Conservation (phyloP, 1,140 invertebrate genomes). For the Lutraria rhynchaena region DNA sequence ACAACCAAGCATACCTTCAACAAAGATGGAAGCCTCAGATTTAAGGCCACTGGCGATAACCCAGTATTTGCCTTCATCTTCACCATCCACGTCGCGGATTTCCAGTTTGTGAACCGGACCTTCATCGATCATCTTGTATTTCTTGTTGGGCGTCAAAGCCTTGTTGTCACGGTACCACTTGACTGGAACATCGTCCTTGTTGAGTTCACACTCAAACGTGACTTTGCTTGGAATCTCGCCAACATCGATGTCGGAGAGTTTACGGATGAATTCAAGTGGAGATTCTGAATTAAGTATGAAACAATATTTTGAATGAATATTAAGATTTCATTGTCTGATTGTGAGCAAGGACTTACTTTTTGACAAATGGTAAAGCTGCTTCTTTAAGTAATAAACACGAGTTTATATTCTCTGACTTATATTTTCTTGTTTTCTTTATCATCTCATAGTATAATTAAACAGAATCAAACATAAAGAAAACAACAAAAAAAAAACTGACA, state of each 20-base stretch:
- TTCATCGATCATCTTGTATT: constrained; percentile 77
- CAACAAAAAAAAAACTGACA: no score
- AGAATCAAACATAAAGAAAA: no score
- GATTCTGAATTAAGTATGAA: no score
- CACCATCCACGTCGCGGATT: constrained; percentile 73
- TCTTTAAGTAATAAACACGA: no score
- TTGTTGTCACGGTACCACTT: constrained; percentile 78
- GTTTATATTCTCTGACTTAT: no score
- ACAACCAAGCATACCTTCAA: constrained; percentile 74
- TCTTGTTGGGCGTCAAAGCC: constrained; percentile 70
- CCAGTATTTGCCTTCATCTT: constrained; percentile 78
- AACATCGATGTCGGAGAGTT: constrained; percentile 76
- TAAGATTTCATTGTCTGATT: no score
- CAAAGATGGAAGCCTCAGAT: constrained; percentile 74
- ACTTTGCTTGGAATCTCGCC: constrained; percentile 75
- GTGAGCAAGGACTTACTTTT: no score
- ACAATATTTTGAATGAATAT: no score
- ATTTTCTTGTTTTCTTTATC: no score
- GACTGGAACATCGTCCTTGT: constrained; percentile 71
- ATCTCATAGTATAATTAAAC: no score
- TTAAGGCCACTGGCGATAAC: constrained; percentile 73
- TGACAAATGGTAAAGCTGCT: no score
- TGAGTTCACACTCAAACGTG: constrained; percentile 80
- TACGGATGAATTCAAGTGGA: constrained; percentile 75
- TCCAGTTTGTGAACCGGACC: constrained; percentile 74